phyloP scores from a whole-genome alignment of 2,113 vertebrate genomes.

The Lamprologus speciosus region DNA sequence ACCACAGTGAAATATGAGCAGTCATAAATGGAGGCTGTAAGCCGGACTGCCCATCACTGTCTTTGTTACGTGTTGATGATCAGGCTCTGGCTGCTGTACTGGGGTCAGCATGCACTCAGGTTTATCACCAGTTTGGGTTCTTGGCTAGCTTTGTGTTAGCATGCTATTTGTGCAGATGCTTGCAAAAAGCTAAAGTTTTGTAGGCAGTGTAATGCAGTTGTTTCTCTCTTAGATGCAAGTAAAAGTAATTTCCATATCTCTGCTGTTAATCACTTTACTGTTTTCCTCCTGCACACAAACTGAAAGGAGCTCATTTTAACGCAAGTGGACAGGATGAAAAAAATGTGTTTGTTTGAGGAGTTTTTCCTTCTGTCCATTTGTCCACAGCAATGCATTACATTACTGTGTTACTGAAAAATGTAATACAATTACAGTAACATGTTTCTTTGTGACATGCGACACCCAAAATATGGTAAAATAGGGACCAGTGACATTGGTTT shows the following conservation, averaged over 20 bases:
- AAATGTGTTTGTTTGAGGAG: neutral
- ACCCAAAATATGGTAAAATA: neutral
- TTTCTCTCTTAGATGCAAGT: neutral
- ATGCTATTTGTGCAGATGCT: neutral
- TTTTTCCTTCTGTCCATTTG: neutral
- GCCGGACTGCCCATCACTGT: neutral
- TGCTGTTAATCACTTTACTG: neutral
- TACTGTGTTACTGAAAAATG: neutral
- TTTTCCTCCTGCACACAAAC: neutral
- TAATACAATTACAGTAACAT: neutral
- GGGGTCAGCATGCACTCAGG: neutral
- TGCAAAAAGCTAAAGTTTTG: neutral
- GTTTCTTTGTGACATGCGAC: neutral
- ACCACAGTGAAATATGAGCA: neutral
- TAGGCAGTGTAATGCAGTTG: neutral
- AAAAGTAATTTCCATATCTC: neutral
- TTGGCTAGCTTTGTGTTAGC: neutral
- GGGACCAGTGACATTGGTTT: neutral
- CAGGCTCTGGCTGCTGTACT: neutral
- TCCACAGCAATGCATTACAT: neutral
- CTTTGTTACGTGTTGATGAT: neutral
- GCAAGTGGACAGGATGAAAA: neutral
- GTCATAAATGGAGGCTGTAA: neutral
- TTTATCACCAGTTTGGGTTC: neutral
- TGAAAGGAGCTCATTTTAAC: neutral